Conservation (phyloP, 92 coral and sea anemone species). For the Porites cylindrica region DNA sequence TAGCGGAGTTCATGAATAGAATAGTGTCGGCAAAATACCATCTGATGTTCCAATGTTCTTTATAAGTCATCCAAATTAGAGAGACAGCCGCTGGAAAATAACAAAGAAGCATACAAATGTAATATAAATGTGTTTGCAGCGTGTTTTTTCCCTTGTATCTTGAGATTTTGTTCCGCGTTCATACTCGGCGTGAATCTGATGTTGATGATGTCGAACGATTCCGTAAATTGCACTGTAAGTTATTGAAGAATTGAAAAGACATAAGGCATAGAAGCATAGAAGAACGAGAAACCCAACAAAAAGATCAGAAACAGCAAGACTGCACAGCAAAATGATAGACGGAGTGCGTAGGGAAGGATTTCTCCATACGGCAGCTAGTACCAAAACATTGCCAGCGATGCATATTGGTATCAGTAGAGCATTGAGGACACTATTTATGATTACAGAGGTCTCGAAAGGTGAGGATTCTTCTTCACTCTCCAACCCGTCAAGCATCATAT, state of each 20-base stretch:
- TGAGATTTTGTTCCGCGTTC: neutral
- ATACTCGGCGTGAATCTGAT: neutral
- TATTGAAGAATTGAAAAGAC: neutral
- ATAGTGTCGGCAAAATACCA: neutral
- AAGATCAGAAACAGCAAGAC: neutral
- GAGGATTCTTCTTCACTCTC: neutral
- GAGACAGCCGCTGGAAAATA: neutral
- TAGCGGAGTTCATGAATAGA: neutral
- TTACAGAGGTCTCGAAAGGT: neutral
- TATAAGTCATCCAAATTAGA: neutral
- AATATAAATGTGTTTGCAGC: neutral
- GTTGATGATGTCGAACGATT: neutral
- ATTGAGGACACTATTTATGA: neutral
- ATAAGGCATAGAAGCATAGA: no score
- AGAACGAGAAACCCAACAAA: neutral
- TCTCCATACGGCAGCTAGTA: neutral
- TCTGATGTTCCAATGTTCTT: neutral
- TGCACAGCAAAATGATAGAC: neutral
- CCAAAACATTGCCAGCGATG: neutral
- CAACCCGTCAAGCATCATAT: neutral
- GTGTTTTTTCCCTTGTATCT: neutral
- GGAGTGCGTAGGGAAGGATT: neutral
- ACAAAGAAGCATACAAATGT: neutral
- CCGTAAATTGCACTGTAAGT: neutral
- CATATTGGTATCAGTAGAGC: no score